phyloP scores from a whole-genome alignment of 2,888 invertebrate genomes.

The Philaethria dido region DNA sequence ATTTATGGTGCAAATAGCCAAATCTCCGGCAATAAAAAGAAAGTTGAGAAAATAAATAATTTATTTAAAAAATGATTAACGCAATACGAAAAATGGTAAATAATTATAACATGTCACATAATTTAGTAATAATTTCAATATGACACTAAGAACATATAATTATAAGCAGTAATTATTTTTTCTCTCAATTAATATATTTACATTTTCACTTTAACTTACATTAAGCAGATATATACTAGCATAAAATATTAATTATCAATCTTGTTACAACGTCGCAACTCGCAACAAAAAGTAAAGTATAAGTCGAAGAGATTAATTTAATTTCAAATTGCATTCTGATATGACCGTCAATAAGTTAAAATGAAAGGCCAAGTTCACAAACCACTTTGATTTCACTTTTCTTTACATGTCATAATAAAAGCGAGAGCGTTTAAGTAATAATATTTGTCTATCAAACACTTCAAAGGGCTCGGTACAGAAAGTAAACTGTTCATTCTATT shows the following conservation, averaged over 20 bases:
- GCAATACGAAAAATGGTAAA: conserved; percentile 3
- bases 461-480: conserved; percentile 42
- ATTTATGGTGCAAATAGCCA: conserved; percentile 25
- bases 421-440: conserved; percentile 49
- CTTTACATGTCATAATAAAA: conserved; percentile 50
- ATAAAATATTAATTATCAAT: background rate
- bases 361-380: conserved; percentile 47
- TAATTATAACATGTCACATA: background rate
- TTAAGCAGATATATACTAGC: background rate
- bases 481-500: conserved; percentile 40
- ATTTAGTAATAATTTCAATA: background rate
- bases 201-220: background rate
- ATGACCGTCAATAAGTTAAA: conserved; percentile 34
- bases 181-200: background rate
- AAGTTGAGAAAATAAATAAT: conserved; percentile 14
- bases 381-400: conserved; percentile 49
- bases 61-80: conserved; percentile 21
- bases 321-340: conserved; percentile 31
- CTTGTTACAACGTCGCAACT: background rate
- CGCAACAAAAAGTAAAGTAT: background rate
- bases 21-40: conserved; percentile 23
- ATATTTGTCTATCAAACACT: conserved; percentile 48
- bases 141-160: background rate
- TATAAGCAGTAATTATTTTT: background rate
- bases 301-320: background rate